Evolutionary conservation across 1,140 invertebrate species (phyloP).

Genomic region (Sinonovacula constricta): DNA sequence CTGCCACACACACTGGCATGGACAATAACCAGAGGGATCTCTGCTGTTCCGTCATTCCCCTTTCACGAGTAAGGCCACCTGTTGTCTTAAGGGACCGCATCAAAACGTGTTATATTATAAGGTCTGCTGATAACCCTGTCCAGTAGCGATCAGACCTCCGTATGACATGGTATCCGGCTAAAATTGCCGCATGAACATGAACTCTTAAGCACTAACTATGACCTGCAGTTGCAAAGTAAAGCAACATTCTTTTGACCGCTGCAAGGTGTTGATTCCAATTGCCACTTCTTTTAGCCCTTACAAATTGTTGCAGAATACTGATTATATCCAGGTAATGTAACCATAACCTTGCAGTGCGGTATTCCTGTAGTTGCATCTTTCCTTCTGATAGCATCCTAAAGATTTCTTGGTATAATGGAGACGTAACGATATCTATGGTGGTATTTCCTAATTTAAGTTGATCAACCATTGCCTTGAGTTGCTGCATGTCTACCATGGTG

Average conservation of each 20-base stretch:
- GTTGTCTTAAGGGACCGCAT: constrained; percentile 49
- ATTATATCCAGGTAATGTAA: constrained; percentile 66
- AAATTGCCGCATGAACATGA: constrained; percentile 14
- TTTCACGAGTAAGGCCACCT: constrained; percentile 40
- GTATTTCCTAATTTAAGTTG: not conserved
- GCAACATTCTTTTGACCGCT: constrained; percentile 73
- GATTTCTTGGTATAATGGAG: not conserved
- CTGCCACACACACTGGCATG: constrained; percentile 15
- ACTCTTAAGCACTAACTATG: constrained; percentile 49
- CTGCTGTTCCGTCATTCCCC: constrained; percentile 35
- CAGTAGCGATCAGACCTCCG: constrained; percentile 74
- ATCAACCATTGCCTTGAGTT: too few relatives aligned
- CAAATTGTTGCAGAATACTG: constrained; percentile 54
- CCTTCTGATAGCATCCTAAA: not conserved
- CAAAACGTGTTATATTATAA: constrained; percentile 67
- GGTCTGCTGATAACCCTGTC: too few relatives aligned
- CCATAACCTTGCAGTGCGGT: constrained; percentile 54
- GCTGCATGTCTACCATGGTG: too few relatives aligned
- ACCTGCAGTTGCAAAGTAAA: constrained; percentile 74
- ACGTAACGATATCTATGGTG: not conserved
- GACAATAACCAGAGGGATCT: constrained; percentile 12
- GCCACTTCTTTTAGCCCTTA: constrained; percentile 63
- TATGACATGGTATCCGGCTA: constrained; percentile 52
- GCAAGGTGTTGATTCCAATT: constrained; percentile 56
- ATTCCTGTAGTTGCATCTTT: not conserved